These are phyloP conservation scores for Lophura nycthemera DNA, from an alignment of 2,113 vertebrate species.

Conservation along the genomic window DNA sequence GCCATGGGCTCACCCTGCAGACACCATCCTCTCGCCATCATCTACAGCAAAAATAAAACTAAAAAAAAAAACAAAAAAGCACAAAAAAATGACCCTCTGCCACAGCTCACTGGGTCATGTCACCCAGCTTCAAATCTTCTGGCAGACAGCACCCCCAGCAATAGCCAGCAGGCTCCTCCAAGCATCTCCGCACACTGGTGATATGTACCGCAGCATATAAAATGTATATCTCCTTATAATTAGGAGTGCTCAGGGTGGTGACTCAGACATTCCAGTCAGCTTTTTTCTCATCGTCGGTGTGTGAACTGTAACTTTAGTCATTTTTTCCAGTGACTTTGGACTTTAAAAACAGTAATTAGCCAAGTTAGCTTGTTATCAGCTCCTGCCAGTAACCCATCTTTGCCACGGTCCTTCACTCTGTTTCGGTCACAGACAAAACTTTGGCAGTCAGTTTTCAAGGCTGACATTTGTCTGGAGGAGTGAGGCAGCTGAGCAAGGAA, in stretches of 20 bases:
- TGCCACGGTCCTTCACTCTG: background rate
- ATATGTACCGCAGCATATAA: background rate
- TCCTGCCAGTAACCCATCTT: background rate
- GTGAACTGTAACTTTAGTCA: conserved; percentile 74
- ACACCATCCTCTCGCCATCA: background rate
- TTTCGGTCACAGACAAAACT: conserved; percentile 1
- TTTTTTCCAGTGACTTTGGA: conserved; percentile 79
- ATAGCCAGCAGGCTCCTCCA: background rate
- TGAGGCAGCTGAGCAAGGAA: background rate
- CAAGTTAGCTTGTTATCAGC: conserved; percentile 66
- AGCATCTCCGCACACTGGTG: background rate
- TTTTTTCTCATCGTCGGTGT: conserved; percentile 68
- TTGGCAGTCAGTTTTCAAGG: background rate
- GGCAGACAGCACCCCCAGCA: background rate
- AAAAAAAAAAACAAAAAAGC: background rate
- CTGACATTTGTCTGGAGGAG: background rate
- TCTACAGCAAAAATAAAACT: background rate
- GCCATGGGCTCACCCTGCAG: background rate
- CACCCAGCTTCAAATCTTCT: background rate
- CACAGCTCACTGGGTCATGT: background rate
- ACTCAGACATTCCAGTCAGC: conserved; percentile 79
- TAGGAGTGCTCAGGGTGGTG: conserved; percentile 68
- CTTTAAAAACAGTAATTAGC: conserved; percentile 79
- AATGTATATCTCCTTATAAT: conserved; percentile 34
- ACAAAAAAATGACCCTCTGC: background rate